Percentiles rank a stretch among this genome's conserved stretches.
Conservation (phyloP, 2,797 vertebrate species). For the Brachymystax lenok region DNA sequence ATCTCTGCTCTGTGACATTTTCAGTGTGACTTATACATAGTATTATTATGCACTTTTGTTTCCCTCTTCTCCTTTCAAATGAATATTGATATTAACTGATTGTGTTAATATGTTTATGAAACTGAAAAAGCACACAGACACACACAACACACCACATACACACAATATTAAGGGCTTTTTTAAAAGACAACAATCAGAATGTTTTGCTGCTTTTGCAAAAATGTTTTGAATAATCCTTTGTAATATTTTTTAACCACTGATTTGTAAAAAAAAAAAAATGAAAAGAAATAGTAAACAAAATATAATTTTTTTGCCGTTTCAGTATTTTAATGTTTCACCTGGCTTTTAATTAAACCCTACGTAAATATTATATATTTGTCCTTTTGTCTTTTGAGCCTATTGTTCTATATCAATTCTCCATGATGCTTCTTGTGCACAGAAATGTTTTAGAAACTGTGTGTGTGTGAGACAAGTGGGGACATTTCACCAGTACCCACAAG, state of each 20-base stretch:
- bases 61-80: slow-evolving; percentile 49
- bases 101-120: slow-evolving; percentile 55
- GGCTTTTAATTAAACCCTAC: slow-evolving; percentile 80
- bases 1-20: slow-evolving; percentile 48
- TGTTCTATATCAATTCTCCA: not conserved
- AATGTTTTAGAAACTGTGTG: too few species aligned
- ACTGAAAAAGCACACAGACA: slow-evolving; percentile 57
- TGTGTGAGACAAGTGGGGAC: too few species aligned
- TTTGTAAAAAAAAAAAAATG: slow-evolving; percentile 81
- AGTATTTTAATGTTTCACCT: slow-evolving; percentile 85
- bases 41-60: slow-evolving; percentile 69
- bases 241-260: slow-evolving; percentile 84
- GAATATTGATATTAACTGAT: slow-evolving; percentile 63
- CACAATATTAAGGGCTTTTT: slow-evolving; percentile 79
- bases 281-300: slow-evolving; percentile 71
- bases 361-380: slow-evolving; percentile 69
- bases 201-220: slow-evolving; percentile 79
- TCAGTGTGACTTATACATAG: slow-evolving; percentile 55
- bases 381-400: slow-evolving; percentile 25
- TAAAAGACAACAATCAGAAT: slow-evolving; percentile 76
- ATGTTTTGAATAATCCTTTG: slow-evolving; percentile 80
- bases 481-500: too few species aligned
- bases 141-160: slow-evolving; percentile 47
- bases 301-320: slow-evolving; percentile 73
- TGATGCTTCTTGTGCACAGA: too few species aligned